These are phyloP conservation scores for Drosophila villosipedis DNA, from an alignment of 2,888 invertebrate genomes.

Conservation along the genomic window DNA sequence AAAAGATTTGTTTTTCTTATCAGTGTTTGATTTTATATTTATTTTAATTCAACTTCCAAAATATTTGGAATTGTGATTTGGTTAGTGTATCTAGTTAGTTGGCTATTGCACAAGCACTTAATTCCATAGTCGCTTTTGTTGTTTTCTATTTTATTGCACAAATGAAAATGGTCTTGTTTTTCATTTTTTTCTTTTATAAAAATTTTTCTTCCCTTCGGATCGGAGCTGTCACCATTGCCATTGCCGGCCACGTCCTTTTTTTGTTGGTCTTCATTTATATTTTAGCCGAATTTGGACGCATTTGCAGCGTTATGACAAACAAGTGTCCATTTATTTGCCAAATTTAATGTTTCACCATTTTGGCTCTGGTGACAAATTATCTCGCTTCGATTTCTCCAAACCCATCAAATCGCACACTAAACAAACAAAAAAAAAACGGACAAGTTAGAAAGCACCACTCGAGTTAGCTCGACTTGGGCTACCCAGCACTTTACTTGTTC, in stretches of 20 bases:
- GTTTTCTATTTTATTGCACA: conserved; percentile 75
- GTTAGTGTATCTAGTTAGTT: conserved; percentile 30
- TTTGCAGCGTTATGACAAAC: conserved; percentile 80
- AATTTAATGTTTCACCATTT: conserved; percentile 80
- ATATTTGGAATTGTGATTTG: neutral
- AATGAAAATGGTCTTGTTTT: conserved; percentile 79
- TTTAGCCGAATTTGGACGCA: conserved; percentile 72
- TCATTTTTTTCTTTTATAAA: conserved; percentile 59
- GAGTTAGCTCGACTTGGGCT: neutral
- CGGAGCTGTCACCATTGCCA: conserved; percentile 40
- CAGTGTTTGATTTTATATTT: neutral
- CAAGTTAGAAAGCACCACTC: neutral
- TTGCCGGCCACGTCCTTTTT: conserved; percentile 33
- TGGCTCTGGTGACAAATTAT: conserved; percentile 74
- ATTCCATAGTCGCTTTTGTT: conserved; percentile 38
- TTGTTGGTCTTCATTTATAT: conserved; percentile 48
- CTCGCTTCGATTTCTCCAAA: conserved; percentile 73
- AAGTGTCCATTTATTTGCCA: conserved; percentile 81
- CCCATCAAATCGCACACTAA: conserved; percentile 46
- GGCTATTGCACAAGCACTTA: conserved; percentile 8
- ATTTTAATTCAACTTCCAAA: neutral
- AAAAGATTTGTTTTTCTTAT: neutral
- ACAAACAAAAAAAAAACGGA: conserved; percentile 6
- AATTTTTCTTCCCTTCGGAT: conserved; percentile 28
- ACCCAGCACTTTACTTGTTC: neutral